These are phyloP conservation scores for Anoplolepis gracilipes DNA, from an alignment of 1,140 invertebrate species.

Conservation along the genomic window DNA sequence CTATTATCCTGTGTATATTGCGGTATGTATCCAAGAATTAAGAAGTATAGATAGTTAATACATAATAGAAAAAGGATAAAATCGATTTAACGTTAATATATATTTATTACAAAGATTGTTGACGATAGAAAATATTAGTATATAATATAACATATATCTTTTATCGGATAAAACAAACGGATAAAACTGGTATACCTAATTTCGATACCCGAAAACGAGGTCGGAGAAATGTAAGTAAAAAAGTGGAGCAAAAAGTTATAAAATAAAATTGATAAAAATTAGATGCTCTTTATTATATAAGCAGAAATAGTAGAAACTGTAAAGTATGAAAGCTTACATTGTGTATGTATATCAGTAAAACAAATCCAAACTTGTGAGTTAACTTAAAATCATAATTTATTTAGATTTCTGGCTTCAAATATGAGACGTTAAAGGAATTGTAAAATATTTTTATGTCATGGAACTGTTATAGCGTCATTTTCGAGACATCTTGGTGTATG, in stretches of 20 bases:
- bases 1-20: background rate
- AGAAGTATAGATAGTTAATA: background rate
- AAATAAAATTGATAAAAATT: conserved; percentile 35
- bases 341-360: background rate
- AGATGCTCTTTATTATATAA: background rate
- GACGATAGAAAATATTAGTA: conserved; percentile 51
- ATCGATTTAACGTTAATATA: conserved; percentile 35
- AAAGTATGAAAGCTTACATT: background rate
- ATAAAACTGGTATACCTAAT: conserved; percentile 61
- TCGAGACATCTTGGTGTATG: background rate
- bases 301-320: background rate
- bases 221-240: background rate
- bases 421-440: background rate
- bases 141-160: no score
- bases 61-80: background rate
- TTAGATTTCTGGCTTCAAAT: background rate
- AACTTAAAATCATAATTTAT: background rate
- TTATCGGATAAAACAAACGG: conserved; percentile 27
- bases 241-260: background rate
- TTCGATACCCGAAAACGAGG: conserved; percentile 25
- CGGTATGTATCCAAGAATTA: background rate
- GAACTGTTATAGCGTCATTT: background rate
- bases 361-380: background rate
- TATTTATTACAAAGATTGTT: conserved; percentile 55
- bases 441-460: background rate